Evolutionary conservation across 2,113 vertebrate species (phyloP), one percentile per base, ranked within the genome.

Genomic region (Microtus montanus): DNA sequence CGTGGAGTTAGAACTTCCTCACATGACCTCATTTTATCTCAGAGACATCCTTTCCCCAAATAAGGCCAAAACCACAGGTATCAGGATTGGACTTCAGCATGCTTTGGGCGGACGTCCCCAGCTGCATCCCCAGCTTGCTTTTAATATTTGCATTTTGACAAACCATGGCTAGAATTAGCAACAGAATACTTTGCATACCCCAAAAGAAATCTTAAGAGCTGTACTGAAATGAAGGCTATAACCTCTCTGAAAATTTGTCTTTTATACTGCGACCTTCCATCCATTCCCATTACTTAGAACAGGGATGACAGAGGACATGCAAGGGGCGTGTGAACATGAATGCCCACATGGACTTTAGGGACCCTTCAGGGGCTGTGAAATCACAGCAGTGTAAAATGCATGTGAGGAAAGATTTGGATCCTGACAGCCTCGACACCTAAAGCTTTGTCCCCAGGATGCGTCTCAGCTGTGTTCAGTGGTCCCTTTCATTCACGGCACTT

Each of bases 131-230:
- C 38, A 44, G 58, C 44, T 86, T 33, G 38, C 13, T 71, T 64
- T 66, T 63, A 83, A 26, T 64, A 83, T 85, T 91, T 96, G 92
- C 44, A 70, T 38, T 15, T 58, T 14, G 54, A 38, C n/a, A 80
- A 85, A 86, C 15, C 20, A n/a, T 5, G 24, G 13, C 89, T 83
- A 83, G 47, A 87, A 58, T 90, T 89, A 87, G 22, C 33, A 52
- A 80, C 7, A 61, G 15, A 83, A 49, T 82, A 73, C 5, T 13
- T 19, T 33, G 15, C n/a, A 38, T 24, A 41, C 12, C 33, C 5
- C 70, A 82, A 68, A 33, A 68, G 66, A 68, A 68, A 33, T 73
- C 30, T 63, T 44, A 86, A 94, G 49, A 68, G 12, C 2, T 86
- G 24, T 38, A 49, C 15, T 87, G 38, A 89, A 89, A 75, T 54